These are phyloP conservation scores for Leucophenga montana DNA, from an alignment of 2,888 invertebrate species.

Conservation along the genomic window DNA sequence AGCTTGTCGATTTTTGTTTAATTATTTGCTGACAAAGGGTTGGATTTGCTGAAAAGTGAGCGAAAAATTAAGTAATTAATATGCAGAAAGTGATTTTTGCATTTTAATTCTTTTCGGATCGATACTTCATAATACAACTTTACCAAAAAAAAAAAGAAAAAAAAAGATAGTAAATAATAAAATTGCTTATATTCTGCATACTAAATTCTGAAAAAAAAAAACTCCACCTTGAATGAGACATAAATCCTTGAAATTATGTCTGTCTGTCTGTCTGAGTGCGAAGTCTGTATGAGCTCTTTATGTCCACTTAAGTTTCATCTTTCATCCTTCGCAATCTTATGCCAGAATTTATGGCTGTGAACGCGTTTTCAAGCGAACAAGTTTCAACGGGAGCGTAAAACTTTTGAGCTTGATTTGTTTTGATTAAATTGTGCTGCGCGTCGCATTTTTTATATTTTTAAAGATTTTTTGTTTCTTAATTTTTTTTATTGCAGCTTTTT, in stretches of 20 bases:
- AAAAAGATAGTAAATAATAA: too few relatives aligned
- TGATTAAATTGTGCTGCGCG: constrained; percentile 4
- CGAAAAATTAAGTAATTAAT: constrained; percentile 5
- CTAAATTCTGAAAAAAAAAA: too few relatives aligned
- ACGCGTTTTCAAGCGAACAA: too few relatives aligned
- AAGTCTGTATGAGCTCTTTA: neutral
- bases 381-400: neutral
- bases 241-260: constrained; percentile 3
- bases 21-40: constrained; percentile 10
- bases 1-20: neutral
- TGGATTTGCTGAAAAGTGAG: neutral
- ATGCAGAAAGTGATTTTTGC: neutral
- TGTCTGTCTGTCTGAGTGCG: neutral
- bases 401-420: constrained; percentile 3
- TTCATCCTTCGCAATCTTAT: neutral
- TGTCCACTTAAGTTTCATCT: constrained; percentile 1
- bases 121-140: too few relatives aligned
- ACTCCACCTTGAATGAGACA: neutral
- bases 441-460: neutral
- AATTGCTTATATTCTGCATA: too few relatives aligned
- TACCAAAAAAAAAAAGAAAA: too few relatives aligned
- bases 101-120: too few relatives aligned
- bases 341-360: constrained; percentile 6
- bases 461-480: neutral
- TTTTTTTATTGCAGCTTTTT: neutral